A percentile compares a stretch with the other conserved stretches of the same genome.
phyloP scores from a whole-genome alignment of 2,888 invertebrate species.

The Calliopum simillimum region DNA sequence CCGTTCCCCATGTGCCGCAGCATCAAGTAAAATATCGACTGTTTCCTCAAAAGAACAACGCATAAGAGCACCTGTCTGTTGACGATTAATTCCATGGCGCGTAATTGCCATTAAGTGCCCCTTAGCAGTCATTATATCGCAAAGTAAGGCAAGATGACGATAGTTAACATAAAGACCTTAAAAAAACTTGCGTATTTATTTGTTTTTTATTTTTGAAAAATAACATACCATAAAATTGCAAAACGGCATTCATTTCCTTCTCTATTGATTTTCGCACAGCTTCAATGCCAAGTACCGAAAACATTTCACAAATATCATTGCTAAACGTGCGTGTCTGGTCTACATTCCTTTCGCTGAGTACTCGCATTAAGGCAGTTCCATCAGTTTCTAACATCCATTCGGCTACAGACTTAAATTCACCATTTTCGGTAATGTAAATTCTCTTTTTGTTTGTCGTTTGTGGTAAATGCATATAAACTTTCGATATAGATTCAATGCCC shows the following conservation, averaged over 20 bases:
- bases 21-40: conserved; percentile 95
- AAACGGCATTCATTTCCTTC: conserved; percentile 97
- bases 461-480: conserved; percentile 98
- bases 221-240: conserved; percentile 86
- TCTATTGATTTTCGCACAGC: conserved; percentile 98
- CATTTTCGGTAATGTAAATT: conserved; percentile 88
- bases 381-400: conserved; percentile 99
- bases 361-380: conserved; percentile 95
- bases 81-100: conserved; percentile 97
- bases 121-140: conserved; percentile 99
- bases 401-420: conserved; percentile 95
- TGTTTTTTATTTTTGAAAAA: not conserved
- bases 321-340: conserved; percentile 97
- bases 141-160: conserved; percentile 94
- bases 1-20: conserved; percentile 93
- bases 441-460: conserved; percentile 96
- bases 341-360: conserved; percentile 91
- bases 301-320: conserved; percentile 98
- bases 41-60: conserved; percentile 98
- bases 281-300: conserved; percentile 94
- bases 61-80: conserved; percentile 96
- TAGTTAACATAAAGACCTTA: conserved; percentile 95
- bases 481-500: conserved; percentile 93
- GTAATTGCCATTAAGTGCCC: conserved; percentile 99
- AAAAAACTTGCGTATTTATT: not conserved